Evolutionary conservation across 2,888 invertebrate species (phyloP), one percentile per base, ranked within the genome.

Genomic region (Eustalomyia histrio): DNA sequence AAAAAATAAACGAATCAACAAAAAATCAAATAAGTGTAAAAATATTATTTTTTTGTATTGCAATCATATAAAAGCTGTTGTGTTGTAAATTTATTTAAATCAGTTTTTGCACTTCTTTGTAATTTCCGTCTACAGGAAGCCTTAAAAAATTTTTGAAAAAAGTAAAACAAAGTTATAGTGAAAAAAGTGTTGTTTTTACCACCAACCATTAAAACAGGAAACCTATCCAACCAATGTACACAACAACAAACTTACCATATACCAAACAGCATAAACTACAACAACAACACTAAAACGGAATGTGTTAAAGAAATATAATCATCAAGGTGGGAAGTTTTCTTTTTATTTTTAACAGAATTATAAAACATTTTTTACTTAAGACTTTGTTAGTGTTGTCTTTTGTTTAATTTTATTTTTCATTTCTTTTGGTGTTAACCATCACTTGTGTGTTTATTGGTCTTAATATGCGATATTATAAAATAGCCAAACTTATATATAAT

Each of bases 311-410:
- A 61, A 24, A 60, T 18, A 69, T 60, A 33, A 71, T 60, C 35
- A 60, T 60, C 35, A 60, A 71, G 71, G 71, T 71, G 71, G 52
- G 71, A 60, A 61, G 21, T 71, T 71, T 71, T 71, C 52, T 39
- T 71, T 18, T 43, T n/a, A n/a, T 58, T 69, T 33, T 71, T 61
- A 16, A 29, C 29, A 29, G 29, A 29, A 29, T 6, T 29, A 29
- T 33, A 47, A 61, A 16, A 60, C 10, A 17, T 58, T 33, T 12
- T 60, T 39, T 10, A 43, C 17, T 63, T 24, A 18, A 9, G 39
- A 12, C 4, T 39, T 39, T 39, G 39, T 39, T 39, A 39, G 29
- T 47, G 14, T 12, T n/a, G 43, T 47, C n/a, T 47, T 47, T 14
- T 12, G 43, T 43, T 43, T 43, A n/a, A n/a, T 14, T n/a, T n/a